Evolutionary conservation across 2,797 vertebrate genomes (phyloP).

Genomic region (Clarias fuscus): DNA sequence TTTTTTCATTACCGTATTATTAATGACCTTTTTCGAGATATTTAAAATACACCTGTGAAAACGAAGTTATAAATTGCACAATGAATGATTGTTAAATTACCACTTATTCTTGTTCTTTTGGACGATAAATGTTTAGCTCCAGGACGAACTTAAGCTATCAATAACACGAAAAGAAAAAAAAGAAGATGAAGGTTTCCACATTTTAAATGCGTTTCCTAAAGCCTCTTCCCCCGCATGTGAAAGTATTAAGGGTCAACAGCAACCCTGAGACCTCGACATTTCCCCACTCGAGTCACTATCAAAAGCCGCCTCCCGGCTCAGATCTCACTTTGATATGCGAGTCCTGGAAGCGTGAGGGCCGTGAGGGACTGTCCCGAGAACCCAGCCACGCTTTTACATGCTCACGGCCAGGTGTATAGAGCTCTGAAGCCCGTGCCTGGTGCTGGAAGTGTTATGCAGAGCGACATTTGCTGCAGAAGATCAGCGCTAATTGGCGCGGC

Average conservation of each 20-base stretch:
- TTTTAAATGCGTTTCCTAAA: neutral
- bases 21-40: neutral
- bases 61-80: neutral
- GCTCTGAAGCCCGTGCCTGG: conserved; percentile 53
- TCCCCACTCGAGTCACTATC: neutral
- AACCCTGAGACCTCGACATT: neutral
- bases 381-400: conserved; percentile 36
- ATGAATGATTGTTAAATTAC: neutral
- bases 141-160: neutral
- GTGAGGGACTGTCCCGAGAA: neutral
- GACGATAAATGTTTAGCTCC: neutral
- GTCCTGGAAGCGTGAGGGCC: neutral
- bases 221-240: neutral
- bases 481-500: conserved; percentile 79
- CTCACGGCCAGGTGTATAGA: conserved; percentile 53
- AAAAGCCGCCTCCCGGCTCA: neutral
- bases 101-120: neutral
- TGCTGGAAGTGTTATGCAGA: conserved; percentile 54
- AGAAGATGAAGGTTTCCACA: neutral
- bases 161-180: neutral
- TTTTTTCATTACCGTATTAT: neutral
- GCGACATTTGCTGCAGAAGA: conserved; percentile 62
- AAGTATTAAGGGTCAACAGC: neutral
- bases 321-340: conserved; percentile 1
- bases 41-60: neutral